Evolutionary conservation across 2,888 invertebrate species (phyloP), one percentile per base, ranked within the genome.

Genomic region (Chymomyza caudatula): DNA sequence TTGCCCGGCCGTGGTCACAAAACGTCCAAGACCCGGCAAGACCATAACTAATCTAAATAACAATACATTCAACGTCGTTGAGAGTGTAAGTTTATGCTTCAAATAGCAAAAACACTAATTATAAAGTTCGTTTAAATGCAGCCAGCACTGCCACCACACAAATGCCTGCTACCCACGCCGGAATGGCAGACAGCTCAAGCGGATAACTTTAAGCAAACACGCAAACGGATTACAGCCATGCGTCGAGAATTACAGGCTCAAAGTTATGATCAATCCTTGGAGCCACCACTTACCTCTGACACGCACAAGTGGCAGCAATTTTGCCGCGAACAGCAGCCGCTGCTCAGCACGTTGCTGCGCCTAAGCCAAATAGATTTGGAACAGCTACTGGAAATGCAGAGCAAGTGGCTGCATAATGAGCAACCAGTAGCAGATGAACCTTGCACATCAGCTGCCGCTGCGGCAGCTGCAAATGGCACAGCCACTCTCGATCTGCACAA

Each of bases 101-200:
- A 1, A 1, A 1, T 20, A 4, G 22, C 17, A 47, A 55, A 22
- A 23, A 49, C 13, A 49, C 13, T 42, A 11, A 43, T 25, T 63
- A 0, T 19, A 42, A 8, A 25, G 6, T 23, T 2, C 42, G 49
- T 29, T 1, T 15, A 51, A 22, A 22, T 23, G n/a, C 37, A 73
- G 78, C 70, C 43, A 13, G 77, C 68, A 0, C 25, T 69, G 44
- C 52, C 78, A 42, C 63, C 82, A 0, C 83, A 86, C 13, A 69
- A 62, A 13, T 65, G 72, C n/a, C 69, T 89, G n/a, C 71, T 87
- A 49, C 88, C 90, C 3, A 89, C 90, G 4, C 71, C 76, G 0
- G 89, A 90, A 67, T 91, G 91, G 90, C 87, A 88, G 25, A 66
- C 77, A 11, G 71, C 70, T 0, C 90, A 91, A 65, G 74, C 79